A percentile compares a stretch with the other conserved stretches of the same genome.
These are phyloP conservation scores for Callipepla californica DNA, from an alignment of 2,113 vertebrate species.

Conservation along the genomic window DNA sequence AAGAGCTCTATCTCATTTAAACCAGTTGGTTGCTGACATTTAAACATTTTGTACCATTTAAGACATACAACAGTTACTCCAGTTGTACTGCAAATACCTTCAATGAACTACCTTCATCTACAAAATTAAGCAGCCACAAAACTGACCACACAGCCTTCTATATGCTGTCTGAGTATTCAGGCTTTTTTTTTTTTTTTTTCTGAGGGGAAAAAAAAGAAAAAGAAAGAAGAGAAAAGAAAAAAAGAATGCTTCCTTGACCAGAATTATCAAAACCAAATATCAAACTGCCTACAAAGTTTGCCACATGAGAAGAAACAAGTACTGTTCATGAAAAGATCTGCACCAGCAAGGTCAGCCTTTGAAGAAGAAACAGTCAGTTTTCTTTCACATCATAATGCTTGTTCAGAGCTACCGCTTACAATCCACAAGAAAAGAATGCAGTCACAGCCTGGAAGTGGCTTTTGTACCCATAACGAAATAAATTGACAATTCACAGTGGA, in stretches of 20 bases:
- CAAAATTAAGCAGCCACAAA: not conserved
- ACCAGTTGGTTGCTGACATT: not conserved
- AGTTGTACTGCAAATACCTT: not conserved
- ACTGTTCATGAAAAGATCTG: not conserved
- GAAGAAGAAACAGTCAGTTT: not conserved
- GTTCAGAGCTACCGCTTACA: not conserved
- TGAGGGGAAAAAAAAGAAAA: not conserved
- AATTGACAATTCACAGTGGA: not conserved
- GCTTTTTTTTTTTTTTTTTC: not conserved
- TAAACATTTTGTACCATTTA: not conserved
- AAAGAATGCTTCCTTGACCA: not conserved
- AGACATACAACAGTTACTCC: not conserved
- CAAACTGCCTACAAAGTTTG: not conserved
- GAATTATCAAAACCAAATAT: not conserved
- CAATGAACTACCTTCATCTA: not conserved
- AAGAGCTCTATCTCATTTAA: not conserved
- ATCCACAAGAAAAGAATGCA: not conserved
- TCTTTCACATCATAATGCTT: not conserved
- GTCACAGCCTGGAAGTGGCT: not conserved
- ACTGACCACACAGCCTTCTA: not conserved
- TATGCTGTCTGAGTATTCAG: not conserved
- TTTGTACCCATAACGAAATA: not conserved
- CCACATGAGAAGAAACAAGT: not conserved
- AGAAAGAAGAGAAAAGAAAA: not conserved
- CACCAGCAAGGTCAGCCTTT: not conserved